These are phyloP conservation scores for Leuciscus idus DNA, from an alignment of 2,113 vertebrate genomes.

Conservation along the genomic window DNA sequence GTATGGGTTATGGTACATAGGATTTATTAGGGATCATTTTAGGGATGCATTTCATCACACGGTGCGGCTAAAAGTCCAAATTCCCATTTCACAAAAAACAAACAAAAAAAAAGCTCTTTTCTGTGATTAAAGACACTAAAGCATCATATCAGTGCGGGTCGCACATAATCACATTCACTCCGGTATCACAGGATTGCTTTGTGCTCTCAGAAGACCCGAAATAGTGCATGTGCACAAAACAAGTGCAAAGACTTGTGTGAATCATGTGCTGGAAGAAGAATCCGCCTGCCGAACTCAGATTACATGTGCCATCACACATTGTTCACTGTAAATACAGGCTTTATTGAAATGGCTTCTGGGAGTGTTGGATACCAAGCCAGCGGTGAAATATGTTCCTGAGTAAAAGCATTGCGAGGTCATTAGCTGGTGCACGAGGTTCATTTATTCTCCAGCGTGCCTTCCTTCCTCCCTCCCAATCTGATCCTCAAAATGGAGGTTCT, in stretches of 20 bases:
- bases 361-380: slow-evolving; percentile 44
- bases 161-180: slow-evolving; percentile 14
- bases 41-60: not conserved
- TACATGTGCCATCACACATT: slow-evolving; percentile 44
- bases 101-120: slow-evolving; percentile 27
- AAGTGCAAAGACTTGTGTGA: slow-evolving; percentile 41
- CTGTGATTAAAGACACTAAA: slow-evolving; percentile 4
- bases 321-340: slow-evolving; percentile 51
- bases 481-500: slow-evolving; percentile 60
- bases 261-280: slow-evolving; percentile 45
- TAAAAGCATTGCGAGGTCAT: slow-evolving; percentile 63
- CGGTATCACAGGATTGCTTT: not conserved
- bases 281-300: slow-evolving; percentile 24
- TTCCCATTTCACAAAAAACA: slow-evolving; percentile 29
- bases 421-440: slow-evolving; percentile 52
- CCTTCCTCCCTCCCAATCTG: slow-evolving; percentile 40
- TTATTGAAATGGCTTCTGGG: slow-evolving; percentile 53
- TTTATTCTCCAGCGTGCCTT: slow-evolving; percentile 50
- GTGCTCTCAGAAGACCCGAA: slow-evolving; percentile 5
- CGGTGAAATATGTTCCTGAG: slow-evolving; percentile 56
- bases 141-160: not conserved
- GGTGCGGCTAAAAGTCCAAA: not conserved
- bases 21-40: slow-evolving; percentile 4
- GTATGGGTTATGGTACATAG: not conserved
- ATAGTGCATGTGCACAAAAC: slow-evolving; percentile 3